These are phyloP conservation scores for Formicarius rufipectus DNA, from an alignment of 2,113 vertebrate species.

Conservation along the genomic window DNA sequence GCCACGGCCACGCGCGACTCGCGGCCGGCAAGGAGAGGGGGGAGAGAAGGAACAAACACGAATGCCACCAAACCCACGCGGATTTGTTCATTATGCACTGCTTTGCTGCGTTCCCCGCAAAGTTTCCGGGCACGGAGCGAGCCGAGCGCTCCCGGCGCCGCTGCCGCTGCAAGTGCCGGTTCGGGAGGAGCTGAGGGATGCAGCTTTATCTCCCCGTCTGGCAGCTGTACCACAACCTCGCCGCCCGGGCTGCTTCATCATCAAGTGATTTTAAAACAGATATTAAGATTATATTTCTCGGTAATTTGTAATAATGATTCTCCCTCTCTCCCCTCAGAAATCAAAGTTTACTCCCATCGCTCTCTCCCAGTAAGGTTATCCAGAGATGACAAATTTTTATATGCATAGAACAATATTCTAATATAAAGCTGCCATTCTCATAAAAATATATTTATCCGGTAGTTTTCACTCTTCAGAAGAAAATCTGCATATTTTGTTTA, in stretches of 20 bases:
- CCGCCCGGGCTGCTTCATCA: background rate
- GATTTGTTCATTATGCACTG: too few species aligned
- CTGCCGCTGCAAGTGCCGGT: background rate
- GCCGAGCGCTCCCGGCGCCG: background rate
- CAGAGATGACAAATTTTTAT: background rate
- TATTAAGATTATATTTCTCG: background rate
- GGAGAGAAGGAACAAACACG: fast-evolving
- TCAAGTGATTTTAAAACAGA: background rate
- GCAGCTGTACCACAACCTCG: background rate
- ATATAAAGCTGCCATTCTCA: conserved; percentile 5
- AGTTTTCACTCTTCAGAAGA: conserved; percentile 39
- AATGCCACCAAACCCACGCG: fast-evolving
- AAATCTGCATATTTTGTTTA: conserved; percentile 75
- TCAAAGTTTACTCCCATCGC: background rate
- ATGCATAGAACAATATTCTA: background rate
- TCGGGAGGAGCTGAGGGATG: background rate
- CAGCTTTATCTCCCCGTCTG: background rate
- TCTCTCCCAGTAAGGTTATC: background rate
- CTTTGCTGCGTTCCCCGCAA: background rate
- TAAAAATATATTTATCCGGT: conserved; percentile 16
- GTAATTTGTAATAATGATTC: background rate
- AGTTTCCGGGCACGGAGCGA: background rate
- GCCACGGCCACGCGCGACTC: background rate
- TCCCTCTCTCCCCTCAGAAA: background rate
- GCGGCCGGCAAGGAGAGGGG: too few species aligned